Conservation (phyloP, 1,140 invertebrate species). For the Hesperophylax magnus region DNA sequence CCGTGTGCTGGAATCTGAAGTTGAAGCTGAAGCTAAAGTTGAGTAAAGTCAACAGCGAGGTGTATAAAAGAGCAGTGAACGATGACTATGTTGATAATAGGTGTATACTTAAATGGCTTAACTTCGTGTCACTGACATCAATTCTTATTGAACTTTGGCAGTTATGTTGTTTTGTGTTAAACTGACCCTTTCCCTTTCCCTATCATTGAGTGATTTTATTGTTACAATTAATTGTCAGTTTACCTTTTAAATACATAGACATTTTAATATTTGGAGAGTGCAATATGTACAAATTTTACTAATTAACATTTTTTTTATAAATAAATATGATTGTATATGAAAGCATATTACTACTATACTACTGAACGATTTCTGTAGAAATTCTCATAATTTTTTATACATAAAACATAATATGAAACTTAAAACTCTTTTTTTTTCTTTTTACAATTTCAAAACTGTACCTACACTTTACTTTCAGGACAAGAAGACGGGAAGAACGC, state of each 20-base stretch:
- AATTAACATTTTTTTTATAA: constrained; percentile 67
- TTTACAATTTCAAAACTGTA: background rate
- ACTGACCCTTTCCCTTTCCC: constrained; percentile 5
- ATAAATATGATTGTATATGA: constrained; percentile 66
- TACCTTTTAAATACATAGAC: constrained; percentile 56
- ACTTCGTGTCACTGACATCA: constrained; percentile 32
- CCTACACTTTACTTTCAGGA: too few relatives aligned
- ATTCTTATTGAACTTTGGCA: constrained; percentile 35
- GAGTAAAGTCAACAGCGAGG: too few relatives aligned
- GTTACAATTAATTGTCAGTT: constrained; percentile 53
- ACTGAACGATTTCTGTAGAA: constrained; percentile 59
- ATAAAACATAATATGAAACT: constrained; percentile 58
- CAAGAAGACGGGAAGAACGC: background rate
- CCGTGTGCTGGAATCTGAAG: background rate
- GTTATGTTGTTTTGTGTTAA: constrained; percentile 48
- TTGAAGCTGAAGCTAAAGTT: too few relatives aligned
- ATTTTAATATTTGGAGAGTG: constrained; percentile 65
- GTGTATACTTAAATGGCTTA: constrained; percentile 3
- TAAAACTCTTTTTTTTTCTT: constrained; percentile 46
- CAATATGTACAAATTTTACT: constrained; percentile 70
- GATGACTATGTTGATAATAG: constrained; percentile 9
- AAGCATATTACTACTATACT: constrained; percentile 58
- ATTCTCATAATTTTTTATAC: constrained; percentile 59
- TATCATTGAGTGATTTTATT: constrained; percentile 56
- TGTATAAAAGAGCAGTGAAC: too few relatives aligned